These are phyloP conservation scores for Promerops cafer DNA, from an alignment of 2,113 vertebrate genomes.

Conservation along the genomic window DNA sequence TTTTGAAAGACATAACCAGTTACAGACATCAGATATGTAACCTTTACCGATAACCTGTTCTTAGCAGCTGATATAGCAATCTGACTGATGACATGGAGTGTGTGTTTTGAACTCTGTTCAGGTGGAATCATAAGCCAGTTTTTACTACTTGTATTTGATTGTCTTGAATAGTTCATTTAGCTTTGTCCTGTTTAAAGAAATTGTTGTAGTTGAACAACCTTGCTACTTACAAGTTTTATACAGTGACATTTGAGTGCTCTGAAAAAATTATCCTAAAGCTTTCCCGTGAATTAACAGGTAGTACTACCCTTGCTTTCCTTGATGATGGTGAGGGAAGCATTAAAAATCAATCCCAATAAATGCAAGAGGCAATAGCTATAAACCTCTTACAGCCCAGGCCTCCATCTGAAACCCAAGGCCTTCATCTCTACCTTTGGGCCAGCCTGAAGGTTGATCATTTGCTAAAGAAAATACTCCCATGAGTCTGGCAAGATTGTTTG, in stretches of 20 bases:
- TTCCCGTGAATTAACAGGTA: neutral
- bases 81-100: neutral
- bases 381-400: neutral
- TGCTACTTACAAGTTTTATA: neutral
- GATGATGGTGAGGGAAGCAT: accelerated
- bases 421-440: neutral
- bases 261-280: neutral
- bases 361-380: neutral
- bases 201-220: neutral
- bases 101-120: neutral
- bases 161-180: neutral
- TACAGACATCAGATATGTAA: neutral
- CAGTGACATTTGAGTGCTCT: neutral
- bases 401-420: neutral
- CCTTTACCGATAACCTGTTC: neutral
- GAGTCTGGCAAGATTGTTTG: neutral
- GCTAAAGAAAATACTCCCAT: neutral
- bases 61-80: neutral
- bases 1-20: neutral
- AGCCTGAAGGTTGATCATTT: neutral
- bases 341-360: neutral
- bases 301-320: neutral
- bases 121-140: neutral
- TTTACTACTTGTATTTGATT: neutral
- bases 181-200: neutral